Evolutionary conservation across 2,113 vertebrate species (phyloP).

Genomic region (Australoheros scitulus): DNA sequence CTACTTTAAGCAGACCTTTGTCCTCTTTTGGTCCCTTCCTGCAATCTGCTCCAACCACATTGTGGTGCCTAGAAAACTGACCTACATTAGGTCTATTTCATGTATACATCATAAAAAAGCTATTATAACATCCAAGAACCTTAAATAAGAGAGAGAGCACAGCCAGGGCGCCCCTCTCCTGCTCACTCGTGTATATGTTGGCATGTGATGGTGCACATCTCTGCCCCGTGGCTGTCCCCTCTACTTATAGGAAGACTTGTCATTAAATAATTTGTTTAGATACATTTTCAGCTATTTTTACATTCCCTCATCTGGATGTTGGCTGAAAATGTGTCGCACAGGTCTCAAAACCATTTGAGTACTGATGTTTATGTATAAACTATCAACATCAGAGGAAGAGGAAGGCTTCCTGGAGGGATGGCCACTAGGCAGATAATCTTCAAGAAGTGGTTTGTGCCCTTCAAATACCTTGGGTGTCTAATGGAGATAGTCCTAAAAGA

Average conservation of each 20-base stretch:
- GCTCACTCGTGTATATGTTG: not conserved
- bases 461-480: not conserved
- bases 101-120: not conserved
- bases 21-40: not conserved
- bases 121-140: not conserved
- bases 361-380: not conserved
- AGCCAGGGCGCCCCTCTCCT: not conserved
- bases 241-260: no score
- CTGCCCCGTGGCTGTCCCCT: not conserved
- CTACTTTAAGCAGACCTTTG: not conserved
- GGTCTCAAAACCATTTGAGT: not conserved
- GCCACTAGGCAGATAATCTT: not conserved
- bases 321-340: not conserved
- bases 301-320: not conserved
- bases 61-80: not conserved
- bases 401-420: not conserved
- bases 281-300: not conserved
- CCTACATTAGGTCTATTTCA: not conserved
- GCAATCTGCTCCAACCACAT: not conserved
- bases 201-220: not conserved
- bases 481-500: no score
- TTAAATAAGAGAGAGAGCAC: not conserved
- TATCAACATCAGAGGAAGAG: not conserved
- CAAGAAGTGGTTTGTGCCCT: not conserved
- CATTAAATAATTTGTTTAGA: no score